Base-by-base conservation (phyloP, 2,797 vertebrate genomes). In the Enteromius argenteus region DNA sequence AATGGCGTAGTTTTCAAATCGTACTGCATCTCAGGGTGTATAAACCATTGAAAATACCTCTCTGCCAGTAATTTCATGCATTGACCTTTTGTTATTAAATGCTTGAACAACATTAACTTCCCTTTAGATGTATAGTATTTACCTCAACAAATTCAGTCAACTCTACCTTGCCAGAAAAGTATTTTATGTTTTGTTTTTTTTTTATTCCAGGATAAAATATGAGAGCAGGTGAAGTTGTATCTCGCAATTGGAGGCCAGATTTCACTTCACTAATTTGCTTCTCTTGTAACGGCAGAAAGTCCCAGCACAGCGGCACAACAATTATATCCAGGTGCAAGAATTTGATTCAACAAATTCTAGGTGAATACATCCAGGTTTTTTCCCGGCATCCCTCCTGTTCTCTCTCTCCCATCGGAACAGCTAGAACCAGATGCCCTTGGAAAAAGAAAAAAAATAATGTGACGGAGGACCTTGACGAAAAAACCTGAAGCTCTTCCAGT, bases 291-390 rank as follows among this genome's bases (percentile, higher is more conserved):
- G 94, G 93, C 92, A 94, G 96, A 95, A 96, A 96, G 96, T 96
- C 97, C 97, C 97, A 95, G 95, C 97, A 97, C 97, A 99, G 97
- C 96, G 84, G 96, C 95, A 90, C 91, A 92, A 97, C 97, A 97
- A 98, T 99, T 98, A 97, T 91, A 96, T 97, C 96, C 97, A 99
- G 96, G 97, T 98, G 97, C 97, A 98, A 96, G 95, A 95, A 97
- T 97, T 97, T 97, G 97, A 98, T 98, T 98, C 96, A 94, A 97
- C 96, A 97, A 97, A 98, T 96, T 97, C 96, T 96, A 96, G 96
- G 96, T 96, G 95, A 95, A 97, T 97, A 93, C 90, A 96, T 96
- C 94, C 94, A 94, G 93, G 94, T 94, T 89, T 94, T 88, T 93
- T 92, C 86, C 88, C 90, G 23, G 79, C 74, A 81, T 80, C 69